Conservation (phyloP, 2,113 vertebrate species). For the Clupea harengus region DNA sequence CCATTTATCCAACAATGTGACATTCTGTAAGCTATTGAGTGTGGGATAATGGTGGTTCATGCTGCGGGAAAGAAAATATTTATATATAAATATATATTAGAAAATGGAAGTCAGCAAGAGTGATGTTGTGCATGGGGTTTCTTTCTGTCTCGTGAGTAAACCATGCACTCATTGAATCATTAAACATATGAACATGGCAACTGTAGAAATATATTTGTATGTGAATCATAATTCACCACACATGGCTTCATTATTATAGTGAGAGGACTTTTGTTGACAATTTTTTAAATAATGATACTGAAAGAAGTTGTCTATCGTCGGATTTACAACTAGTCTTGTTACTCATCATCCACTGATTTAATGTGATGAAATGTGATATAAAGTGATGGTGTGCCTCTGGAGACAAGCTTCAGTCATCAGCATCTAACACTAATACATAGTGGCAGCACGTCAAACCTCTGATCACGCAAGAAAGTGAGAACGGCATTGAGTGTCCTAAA, state of each 20-base stretch:
- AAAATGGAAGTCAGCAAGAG: not conserved
- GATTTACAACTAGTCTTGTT: not conserved
- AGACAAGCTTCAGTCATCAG: not conserved
- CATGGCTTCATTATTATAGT: not conserved
- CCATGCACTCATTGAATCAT: not conserved
- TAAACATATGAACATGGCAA: not conserved
- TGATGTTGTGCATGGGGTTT: not conserved
- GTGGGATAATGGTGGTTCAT: not conserved
- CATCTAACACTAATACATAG: not conserved
- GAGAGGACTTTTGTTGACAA: not conserved
- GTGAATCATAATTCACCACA: not conserved
- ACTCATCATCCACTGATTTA: not conserved
- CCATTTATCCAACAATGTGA: slow-evolving; percentile 44
- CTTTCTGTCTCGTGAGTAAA: not conserved
- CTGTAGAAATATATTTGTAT: not conserved
- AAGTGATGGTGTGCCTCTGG: not conserved
- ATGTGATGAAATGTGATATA: not conserved
- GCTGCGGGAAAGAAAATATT: not conserved
- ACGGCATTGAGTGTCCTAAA: not conserved
- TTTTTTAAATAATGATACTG: not conserved
- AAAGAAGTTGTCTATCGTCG: not conserved
- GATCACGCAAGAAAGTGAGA: not conserved
- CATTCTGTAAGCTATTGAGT: slow-evolving; percentile 19
- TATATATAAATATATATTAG: not conserved
- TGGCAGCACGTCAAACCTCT: not conserved